phyloP scores from a whole-genome alignment of 1,140 invertebrate genomes.

The Drosophila lini region DNA sequence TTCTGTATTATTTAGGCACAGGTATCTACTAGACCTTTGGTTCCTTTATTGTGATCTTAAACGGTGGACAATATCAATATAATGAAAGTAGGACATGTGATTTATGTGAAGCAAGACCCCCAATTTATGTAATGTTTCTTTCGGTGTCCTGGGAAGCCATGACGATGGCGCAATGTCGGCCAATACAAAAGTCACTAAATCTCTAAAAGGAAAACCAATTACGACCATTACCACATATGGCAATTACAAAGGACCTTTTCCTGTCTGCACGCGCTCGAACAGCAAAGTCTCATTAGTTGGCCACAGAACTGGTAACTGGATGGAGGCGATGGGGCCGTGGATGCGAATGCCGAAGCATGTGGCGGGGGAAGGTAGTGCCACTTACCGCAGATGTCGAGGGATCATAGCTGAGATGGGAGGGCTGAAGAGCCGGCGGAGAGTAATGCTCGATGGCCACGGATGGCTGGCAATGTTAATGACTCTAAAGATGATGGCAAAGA shows the following conservation, averaged over 20 bases:
- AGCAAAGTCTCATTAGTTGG: conserved; percentile 81
- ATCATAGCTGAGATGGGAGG: conserved; percentile 1
- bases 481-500: conserved; percentile 77
- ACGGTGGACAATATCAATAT: background rate
- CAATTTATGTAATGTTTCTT: conserved; percentile 14
- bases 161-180: conserved; percentile 45
- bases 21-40: background rate
- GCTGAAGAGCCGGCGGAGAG: conserved; percentile 5
- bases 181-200: conserved; percentile 81
- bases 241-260: conserved; percentile 76
- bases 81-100: background rate
- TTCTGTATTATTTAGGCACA: no score
- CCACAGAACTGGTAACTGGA: conserved; percentile 47
- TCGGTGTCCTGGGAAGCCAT: conserved; percentile 11
- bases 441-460: conserved; percentile 57
- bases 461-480: conserved; percentile 72
- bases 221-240: conserved; percentile 80
- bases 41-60: background rate
- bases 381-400: conserved; percentile 46
- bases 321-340: background rate
- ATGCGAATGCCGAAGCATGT: background rate
- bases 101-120: background rate
- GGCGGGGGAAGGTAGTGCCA: conserved; percentile 29
- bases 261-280: conserved; percentile 65
- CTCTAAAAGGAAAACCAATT: conserved; percentile 82